Base-by-base conservation (phyloP, 2,113 vertebrate species). In the Vireo altiloquus region DNA sequence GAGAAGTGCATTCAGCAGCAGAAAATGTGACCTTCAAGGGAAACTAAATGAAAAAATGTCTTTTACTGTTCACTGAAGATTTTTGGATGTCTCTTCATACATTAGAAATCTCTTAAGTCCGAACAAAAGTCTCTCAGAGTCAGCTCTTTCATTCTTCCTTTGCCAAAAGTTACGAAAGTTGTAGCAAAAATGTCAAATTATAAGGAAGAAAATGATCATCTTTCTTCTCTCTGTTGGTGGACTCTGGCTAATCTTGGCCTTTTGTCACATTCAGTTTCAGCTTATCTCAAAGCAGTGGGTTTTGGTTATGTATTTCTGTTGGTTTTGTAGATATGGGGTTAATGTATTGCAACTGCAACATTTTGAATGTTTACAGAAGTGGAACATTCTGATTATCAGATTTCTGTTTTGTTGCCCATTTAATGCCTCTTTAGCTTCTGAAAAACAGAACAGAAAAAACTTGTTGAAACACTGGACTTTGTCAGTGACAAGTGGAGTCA, bases 81-180 rank as follows among this genome's bases (percentile, higher is more conserved):
- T 92, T 25, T 53, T 77, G 71, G 40, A 15, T 68, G 42, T 59
- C 37, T 79, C 61, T 68, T 63, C 35, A 4, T 49, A 24, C 24
- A 37, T 66, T 47, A 47, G 50, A 90, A 85, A 69, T 68, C 42
- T 91, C 5, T 49, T 8, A 68, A 89, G n/a, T 91, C 57, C 37
- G 31, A 81, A 78, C 68, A 87, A 77, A 69, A 86, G 70, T 69
- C 63, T 90, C 31, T 87, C 64, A 18, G 86, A 82, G 57, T 65
- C 85, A 83, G 50, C 82, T 95, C 42, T 82, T 80, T 76, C 33
- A 35, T 92, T 93, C 54, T 78, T 91, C 37, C 87, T 92, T 66
- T 82, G 71, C 75, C 59, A 90, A 42, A 37, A 63, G 63, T 90
- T 93, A 77, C 1, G 47, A 60, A 90, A 90, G 83, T 17, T 30